Conservation (phyloP, 2,797 vertebrate genomes). For the Crocidura indochinensis region DNA sequence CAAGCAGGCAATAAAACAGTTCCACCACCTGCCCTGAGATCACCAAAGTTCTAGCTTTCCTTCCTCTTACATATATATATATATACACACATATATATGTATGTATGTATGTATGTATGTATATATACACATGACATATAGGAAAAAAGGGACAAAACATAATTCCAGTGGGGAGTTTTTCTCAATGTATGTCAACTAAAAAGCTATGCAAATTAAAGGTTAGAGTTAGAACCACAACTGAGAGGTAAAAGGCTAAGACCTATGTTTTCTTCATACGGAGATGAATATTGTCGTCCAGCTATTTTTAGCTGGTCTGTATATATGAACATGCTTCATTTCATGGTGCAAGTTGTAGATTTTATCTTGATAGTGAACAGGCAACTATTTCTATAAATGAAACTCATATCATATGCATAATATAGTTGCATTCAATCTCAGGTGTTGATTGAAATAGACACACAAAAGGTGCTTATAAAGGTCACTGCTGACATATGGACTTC, state of each 20-base stretch:
- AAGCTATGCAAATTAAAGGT: not conserved
- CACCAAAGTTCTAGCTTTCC: not conserved
- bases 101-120: too few relatives aligned
- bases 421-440: conserved; percentile 31
- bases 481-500: not conserved
- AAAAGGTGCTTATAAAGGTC: not conserved
- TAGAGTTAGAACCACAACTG: not conserved
- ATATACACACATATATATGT: too few relatives aligned
- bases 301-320: not conserved
- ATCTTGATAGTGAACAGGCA: not conserved
- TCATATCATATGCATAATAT: not conserved
- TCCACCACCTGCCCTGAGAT: not conserved
- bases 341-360: not conserved
- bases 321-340: not conserved
- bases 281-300: not conserved
- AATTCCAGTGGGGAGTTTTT: not conserved
- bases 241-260: not conserved
- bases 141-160: not conserved
- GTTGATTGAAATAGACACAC: not conserved
- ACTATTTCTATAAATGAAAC: conserved; percentile 11
- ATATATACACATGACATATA: not conserved
- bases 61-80: not conserved
- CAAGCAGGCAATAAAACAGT: not conserved
- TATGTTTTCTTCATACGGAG: not conserved
- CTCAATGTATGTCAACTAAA: not conserved